Evolutionary conservation across 2,113 vertebrate genomes (phyloP).

Genomic region (Malaclemys terrapin): DNA sequence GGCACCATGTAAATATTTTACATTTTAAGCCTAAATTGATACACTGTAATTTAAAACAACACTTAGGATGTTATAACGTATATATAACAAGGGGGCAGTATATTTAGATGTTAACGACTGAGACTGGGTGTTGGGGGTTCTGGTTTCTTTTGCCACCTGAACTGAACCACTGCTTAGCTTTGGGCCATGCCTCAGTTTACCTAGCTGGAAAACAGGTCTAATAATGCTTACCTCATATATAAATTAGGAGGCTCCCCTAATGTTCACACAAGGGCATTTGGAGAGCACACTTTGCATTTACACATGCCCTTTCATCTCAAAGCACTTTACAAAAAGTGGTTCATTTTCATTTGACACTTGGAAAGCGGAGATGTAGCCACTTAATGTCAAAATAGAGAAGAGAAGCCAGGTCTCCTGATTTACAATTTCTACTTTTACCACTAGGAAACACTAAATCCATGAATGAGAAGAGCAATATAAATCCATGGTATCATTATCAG

Average conservation of each 20-base stretch:
- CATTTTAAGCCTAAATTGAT: background rate
- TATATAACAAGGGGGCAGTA: background rate
- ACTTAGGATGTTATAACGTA: background rate
- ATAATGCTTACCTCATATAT: fast-evolving
- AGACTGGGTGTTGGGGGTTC: background rate
- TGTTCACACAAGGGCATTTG: background rate
- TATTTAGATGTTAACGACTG: background rate
- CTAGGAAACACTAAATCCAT: background rate
- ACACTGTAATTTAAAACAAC: background rate
- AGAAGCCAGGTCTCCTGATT: background rate
- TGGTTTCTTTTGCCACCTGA: background rate
- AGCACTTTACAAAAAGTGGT: constrained; percentile 3
- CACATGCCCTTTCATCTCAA: background rate
- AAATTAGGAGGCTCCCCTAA: background rate
- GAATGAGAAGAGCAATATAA: background rate
- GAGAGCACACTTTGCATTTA: background rate
- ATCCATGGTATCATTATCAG: background rate
- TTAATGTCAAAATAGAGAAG: background rate
- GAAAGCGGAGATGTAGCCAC: background rate
- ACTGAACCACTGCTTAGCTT: background rate
- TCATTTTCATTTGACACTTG: background rate
- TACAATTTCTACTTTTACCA: background rate
- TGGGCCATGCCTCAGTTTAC: background rate
- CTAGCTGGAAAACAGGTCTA: background rate
- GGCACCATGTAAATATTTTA: background rate